Evolutionary conservation across 2,888 invertebrate species (phyloP), one percentile per base, ranked within the genome.

Genomic region (Leptothorax acervorum): DNA sequence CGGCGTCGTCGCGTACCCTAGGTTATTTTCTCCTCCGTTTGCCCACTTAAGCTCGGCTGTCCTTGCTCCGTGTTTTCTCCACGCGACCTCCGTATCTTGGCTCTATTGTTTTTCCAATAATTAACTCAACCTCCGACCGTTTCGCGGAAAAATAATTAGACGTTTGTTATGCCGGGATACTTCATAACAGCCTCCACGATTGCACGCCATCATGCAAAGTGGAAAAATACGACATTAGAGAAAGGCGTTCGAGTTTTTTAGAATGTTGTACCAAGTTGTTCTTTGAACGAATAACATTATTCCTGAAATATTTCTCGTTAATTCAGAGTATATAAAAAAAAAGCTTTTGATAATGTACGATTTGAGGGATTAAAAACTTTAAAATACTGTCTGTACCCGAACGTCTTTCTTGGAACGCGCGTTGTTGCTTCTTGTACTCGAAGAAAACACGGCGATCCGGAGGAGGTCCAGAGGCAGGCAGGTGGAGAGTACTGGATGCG

Each of bases 401-500:
- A 31, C 18, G 15, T 35, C 42, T 57, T 68, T 81, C 48, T 62
- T 3, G 60, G 71, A 71, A 28, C 23, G 23, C 79, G 45, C 55
- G 8, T 23, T 23, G 23, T 18, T 18, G 57, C 23, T 68, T 74
- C 65, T 76, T 55, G 35, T 12, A 35, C 42, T 39, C 68, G 48
- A 62, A 83, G 70, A 79, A 60, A 79, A 55, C 78, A 76, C 70
- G 79, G 70, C 45, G 76, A 85, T 82, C 76, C 79, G 62, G 70
- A 73, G 86, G 85, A 87, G 88, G 86, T 85, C 85, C 68, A 75
- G 71, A 70, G 88, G 89, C 86, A 70, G 88, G 89, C 86, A 90
- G 87, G 87, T 88, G 87, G 81, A 85, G 84, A 63, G 28, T 85
- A 82, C 79, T 87, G 88, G 89, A 86, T 87, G 88, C 88, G 78